Percentiles rank a stretch among this genome's conserved stretches.
Conservation (phyloP, 2,797 vertebrate species). For the Periparus ater region DNA sequence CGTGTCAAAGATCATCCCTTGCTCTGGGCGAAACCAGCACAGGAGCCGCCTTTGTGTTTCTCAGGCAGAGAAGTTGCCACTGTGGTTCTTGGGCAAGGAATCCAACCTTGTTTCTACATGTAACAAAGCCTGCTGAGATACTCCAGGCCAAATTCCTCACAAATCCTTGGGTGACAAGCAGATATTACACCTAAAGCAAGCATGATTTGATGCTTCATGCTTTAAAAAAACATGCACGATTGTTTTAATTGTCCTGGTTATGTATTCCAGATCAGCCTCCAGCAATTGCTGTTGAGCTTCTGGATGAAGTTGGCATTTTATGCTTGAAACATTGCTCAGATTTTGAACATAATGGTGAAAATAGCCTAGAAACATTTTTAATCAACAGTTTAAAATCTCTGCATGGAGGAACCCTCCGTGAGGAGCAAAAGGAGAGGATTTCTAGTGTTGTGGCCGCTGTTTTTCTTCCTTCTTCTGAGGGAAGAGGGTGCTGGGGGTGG, state of each 20-base stretch:
- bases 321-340: conserved; percentile 36
- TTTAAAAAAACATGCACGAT: background rate
- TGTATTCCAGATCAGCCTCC: conserved; percentile 63
- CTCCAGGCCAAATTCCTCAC: background rate
- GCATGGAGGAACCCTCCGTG: background rate
- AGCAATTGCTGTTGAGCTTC: conserved; percentile 64
- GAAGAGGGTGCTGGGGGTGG: background rate
- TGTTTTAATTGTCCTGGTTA: conserved; percentile 47
- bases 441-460: background rate
- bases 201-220: background rate
- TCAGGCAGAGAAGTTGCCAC: background rate
- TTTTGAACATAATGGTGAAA: conserved; percentile 51
- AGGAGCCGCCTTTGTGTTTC: background rate
- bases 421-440: background rate
- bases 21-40: background rate
- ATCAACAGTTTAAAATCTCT: background rate
- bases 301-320: conserved; percentile 55
- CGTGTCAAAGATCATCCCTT: background rate
- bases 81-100: background rate
- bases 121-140: background rate
- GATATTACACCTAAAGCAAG: background rate
- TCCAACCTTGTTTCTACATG: background rate
- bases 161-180: background rate
- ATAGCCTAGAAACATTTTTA: conserved; percentile 26
- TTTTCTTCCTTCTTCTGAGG: background rate